Evolutionary conservation across 1,140 invertebrate genomes (phyloP), one percentile per base, ranked within the genome.

Genomic region (Drosophila quadrilineata): DNA sequence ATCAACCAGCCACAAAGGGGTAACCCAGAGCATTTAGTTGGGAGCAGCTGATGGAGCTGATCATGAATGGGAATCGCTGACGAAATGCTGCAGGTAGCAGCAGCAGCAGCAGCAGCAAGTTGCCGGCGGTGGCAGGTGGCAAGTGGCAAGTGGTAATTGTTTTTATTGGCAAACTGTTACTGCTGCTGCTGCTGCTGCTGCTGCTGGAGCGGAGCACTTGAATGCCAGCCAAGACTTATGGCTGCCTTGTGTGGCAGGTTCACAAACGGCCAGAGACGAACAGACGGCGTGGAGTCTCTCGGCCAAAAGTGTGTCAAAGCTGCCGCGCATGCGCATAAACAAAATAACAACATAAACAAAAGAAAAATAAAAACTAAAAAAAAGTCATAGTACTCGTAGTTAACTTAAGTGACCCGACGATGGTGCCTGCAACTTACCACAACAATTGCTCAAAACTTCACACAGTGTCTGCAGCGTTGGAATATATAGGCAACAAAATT

Each of bases 101-200:
- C 33, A 31, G 53, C 48, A 35, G 19, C 24, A 22, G 40, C 6
- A 22, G 28, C 12, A 24, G n/a, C 29, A 33, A 35, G 22, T 24
- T 8, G 41, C 5, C 10, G 10, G 14, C 26, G 22, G 24, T 8
- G 28, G 31, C 31, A 22, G 41, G 46, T 40, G 48, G 62, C 29
- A 40, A 36, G 38, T 46, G 46, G 49, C 63, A 67, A 80, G 75
- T 79, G 75, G 77, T 82, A 84, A 82, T 82, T 82, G 77, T 82
- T 82, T 80, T 84, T 82, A 84, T 82, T 71, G 65, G 73, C 77
- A 82, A 82, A 53, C 49, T n/a, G n/a, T n/a, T n/a, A n/a, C n/a
- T n/a, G n/a, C n/a, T n/a, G n/a, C n/a, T n/a, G n/a, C n/a, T n/a
- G n/a, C n/a, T n/a, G n/a, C n/a, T n/a, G n/a, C n/a, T n/a, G n/a